phyloP scores from a whole-genome alignment of 2,888 invertebrate genomes.

The Aricia artaxerxes region DNA sequence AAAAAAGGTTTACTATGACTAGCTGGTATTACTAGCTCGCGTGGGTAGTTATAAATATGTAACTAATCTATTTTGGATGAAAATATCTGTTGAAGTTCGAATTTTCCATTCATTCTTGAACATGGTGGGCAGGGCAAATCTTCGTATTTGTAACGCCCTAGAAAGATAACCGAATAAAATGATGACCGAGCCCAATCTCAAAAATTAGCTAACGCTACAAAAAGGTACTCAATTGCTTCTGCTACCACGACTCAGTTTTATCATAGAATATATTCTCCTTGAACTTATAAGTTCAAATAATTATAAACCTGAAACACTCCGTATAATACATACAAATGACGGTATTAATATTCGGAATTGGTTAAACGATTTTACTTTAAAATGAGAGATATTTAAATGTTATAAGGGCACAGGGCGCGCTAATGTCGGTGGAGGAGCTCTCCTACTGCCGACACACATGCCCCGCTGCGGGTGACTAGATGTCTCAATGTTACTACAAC shows the following conservation, averaged over 20 bases:
- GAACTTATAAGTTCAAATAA: conserved; percentile 16
- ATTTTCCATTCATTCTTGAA: not conserved
- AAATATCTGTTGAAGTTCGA: not conserved
- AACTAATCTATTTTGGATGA: not conserved
- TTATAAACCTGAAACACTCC: not conserved
- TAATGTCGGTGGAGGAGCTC: not conserved
- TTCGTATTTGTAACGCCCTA: not conserved
- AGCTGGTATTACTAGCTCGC: not conserved
- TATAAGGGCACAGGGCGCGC: not conserved
- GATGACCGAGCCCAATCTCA: too few species aligned
- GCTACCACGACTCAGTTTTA: not conserved
- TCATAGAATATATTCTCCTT: not conserved
- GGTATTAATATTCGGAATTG: not conserved
- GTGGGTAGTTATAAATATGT: conserved; percentile 5
- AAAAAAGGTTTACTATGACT: not conserved
- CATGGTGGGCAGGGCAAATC: not conserved
- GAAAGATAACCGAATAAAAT: not conserved
- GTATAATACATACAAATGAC: conserved; percentile 8
- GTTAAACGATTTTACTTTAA: conserved; percentile 2
- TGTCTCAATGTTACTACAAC: too few species aligned
- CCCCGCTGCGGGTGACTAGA: not conserved
- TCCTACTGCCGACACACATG: not conserved
- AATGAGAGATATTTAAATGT: not conserved
- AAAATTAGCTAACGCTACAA: too few species aligned
- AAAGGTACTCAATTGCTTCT: not conserved